Evolutionary conservation across 2,113 vertebrate species (phyloP).

Genomic region (Protomyctophum bolini): DNA sequence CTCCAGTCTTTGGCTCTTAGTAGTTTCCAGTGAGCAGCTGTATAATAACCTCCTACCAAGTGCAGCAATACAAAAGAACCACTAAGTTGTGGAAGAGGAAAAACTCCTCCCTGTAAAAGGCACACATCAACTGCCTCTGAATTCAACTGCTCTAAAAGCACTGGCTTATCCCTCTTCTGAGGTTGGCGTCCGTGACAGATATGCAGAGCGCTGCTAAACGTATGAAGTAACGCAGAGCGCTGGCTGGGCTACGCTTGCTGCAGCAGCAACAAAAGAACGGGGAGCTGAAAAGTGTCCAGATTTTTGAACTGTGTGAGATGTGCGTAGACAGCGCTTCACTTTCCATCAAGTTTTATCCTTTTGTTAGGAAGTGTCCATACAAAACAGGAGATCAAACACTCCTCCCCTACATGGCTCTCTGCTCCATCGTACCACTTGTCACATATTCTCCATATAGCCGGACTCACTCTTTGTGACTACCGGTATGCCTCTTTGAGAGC

Average conservation of each 20-base stretch:
- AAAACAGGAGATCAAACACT: neutral
- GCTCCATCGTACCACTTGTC: neutral
- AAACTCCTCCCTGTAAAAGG: neutral
- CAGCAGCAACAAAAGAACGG: conserved; percentile 24
- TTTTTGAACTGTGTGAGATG: neutral
- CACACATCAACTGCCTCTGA: neutral
- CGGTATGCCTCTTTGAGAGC: neutral
- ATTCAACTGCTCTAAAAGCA: conserved; percentile 4
- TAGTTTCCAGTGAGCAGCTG: neutral
- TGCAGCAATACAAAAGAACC: neutral
- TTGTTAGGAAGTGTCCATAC: neutral
- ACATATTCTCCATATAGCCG: neutral
- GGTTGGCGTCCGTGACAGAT: conserved; percentile 9
- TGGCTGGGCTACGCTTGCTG: conserved; percentile 11
- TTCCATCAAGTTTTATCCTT: neutral
- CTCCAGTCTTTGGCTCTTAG: too few relatives aligned
- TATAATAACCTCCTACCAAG: neutral
- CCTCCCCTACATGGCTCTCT: neutral
- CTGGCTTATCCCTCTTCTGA: conserved; percentile 8
- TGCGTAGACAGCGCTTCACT: neutral
- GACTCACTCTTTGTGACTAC: neutral
- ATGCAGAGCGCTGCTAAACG: neutral
- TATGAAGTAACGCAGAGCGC: neutral
- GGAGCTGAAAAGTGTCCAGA: conserved; percentile 2
- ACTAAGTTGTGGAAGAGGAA: neutral